Percentiles rank a stretch among this genome's conserved stretches.
Evolutionary conservation across 1,140 invertebrate genomes (phyloP).

Genomic region (Phthorimaea operculella): DNA sequence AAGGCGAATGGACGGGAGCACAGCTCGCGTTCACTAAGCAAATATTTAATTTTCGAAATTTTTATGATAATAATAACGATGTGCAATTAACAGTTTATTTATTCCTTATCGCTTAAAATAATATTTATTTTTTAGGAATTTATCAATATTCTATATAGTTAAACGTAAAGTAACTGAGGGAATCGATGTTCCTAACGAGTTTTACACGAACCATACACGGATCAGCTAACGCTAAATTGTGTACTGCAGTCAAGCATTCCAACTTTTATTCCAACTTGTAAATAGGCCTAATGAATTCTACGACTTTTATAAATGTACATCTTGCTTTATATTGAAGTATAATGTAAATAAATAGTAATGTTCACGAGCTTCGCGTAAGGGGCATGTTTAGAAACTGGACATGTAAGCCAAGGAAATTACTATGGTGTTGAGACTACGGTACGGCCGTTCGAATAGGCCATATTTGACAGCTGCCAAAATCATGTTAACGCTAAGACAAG

Average conservation of each 20-base stretch:
- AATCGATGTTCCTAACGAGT: conserved; percentile 61
- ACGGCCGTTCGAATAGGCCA: no score
- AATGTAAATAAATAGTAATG: conserved; percentile 59
- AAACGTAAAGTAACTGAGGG: conserved; percentile 37
- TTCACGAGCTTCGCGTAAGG: conserved; percentile 38
- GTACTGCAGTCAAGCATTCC: conserved; percentile 62
- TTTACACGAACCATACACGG: conserved; percentile 47
- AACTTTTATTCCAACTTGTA: conserved; percentile 65
- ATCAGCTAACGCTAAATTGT: conserved; percentile 39
- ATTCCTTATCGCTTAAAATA: conserved; percentile 58
- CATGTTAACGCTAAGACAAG: no score
- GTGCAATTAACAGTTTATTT: conserved; percentile 65
- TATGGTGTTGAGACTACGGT: conserved; percentile 52
- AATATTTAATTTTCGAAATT: conserved; percentile 50
- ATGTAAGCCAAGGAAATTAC: conserved; percentile 41
- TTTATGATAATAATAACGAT: conserved; percentile 51
- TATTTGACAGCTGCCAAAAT: no score
- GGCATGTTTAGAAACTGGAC: conserved; percentile 35
- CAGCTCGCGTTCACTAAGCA: conserved; percentile 38
- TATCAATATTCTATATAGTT: conserved; percentile 45
- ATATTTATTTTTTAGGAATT: conserved; percentile 63
- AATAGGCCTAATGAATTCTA: conserved; percentile 64
- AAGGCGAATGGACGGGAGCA: conserved; percentile 34
- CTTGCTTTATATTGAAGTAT: conserved; percentile 58
- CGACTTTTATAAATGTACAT: conserved; percentile 49